A percentile compares a stretch with the other conserved stretches of the same genome.
phyloP scores from a whole-genome alignment of 2,113 vertebrate species.

The Ascaphus truei region DNA sequence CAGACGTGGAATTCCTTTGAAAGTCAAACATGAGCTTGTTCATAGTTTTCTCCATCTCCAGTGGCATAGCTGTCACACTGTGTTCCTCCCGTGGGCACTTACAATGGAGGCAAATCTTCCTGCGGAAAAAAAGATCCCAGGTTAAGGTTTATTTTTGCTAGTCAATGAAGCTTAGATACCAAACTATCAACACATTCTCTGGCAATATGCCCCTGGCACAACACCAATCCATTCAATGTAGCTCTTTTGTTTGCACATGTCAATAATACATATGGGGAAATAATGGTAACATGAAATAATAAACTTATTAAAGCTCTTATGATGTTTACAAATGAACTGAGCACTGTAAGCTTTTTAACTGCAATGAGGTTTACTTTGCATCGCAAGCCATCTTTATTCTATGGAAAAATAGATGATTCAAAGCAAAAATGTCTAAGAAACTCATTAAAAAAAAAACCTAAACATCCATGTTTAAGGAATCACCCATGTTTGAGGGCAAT shows the following conservation, averaged over 20 bases:
- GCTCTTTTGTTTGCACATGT: conserved; percentile 21
- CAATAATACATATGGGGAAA: background rate
- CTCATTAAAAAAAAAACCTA: too few species aligned
- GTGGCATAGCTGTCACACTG: conserved; percentile 88
- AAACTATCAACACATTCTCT: conserved; percentile 44
- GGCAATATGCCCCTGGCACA: conserved; percentile 39
- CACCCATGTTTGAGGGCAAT: too few species aligned
- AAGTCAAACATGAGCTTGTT: conserved; percentile 98
- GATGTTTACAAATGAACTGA: too few species aligned
- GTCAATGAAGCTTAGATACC: conserved; percentile 20
- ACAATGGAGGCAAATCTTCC: conserved; percentile 98
- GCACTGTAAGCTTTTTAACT: too few species aligned
- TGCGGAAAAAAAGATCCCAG: conserved; percentile 42
- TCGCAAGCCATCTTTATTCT: too few species aligned
- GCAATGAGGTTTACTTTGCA: too few species aligned
- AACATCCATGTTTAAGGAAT: too few species aligned
- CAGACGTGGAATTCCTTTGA: conserved; percentile 96
- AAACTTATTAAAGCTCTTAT: too few species aligned
- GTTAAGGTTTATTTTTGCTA: background rate
- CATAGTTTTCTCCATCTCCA: conserved; percentile 98
- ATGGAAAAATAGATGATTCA: too few species aligned
- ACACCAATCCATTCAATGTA: conserved; percentile 18
- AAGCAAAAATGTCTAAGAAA: too few species aligned
- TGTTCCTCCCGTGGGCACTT: conserved; percentile 97
- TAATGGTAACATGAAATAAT: too few species aligned